Evolutionary conservation across 1,140 invertebrate genomes (phyloP), one percentile per base, ranked within the genome.

Genomic region (Pseudobourletiella spinata): DNA sequence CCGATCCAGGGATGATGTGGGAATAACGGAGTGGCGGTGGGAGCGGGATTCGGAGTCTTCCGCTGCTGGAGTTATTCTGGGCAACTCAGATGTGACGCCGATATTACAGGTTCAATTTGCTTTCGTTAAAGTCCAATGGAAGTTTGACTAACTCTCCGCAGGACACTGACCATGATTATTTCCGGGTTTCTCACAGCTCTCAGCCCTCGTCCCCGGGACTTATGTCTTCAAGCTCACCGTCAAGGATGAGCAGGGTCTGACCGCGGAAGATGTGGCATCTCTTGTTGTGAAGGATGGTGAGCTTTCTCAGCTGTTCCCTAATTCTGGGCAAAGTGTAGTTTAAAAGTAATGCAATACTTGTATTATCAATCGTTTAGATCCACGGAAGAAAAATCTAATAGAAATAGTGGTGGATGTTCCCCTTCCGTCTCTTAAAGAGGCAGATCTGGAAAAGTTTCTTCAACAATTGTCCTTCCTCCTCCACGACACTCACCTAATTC

Each of bases 141-240:
- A n/a, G n/a, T n/a, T n/a, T n/a, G n/a, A n/a, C n/a, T n/a, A n/a
- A n/a, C n/a, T n/a, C n/a, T n/a, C n/a, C n/a, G n/a, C n/a, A n/a
- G n/a, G n/a, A n/a, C n/a, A n/a, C n/a, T n/a, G n/a, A n/a, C n/a
- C n/a, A n/a, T n/a, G n/a, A n/a, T n/a, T n/a, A n/a, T n/a, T n/a
- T n/a, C n/a, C n/a, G n/a, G n/a, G n/a, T n/a, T n/a, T n/a, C n/a
- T n/a, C n/a, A n/a, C n/a, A n/a, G n/a, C n/a, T n/a, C n/a, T n/a
- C 85, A 44, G 86, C 93, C 73, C 78, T 95, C 26, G 84, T 92
- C 0, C 82, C 87, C 6, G 92, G 94, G 0, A 81, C 84, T 65
- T 97, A 96, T 71, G 82, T 90, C 1, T 97, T 95, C 71, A 86
- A 84, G 70, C 76, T 96, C 29, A 90, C 85, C 59, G 91, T 96